Percentiles rank a stretch among this genome's conserved stretches.
Evolutionary conservation across 2,797 vertebrate genomes (phyloP).

Genomic region (Rhinoraja longicauda): DNA sequence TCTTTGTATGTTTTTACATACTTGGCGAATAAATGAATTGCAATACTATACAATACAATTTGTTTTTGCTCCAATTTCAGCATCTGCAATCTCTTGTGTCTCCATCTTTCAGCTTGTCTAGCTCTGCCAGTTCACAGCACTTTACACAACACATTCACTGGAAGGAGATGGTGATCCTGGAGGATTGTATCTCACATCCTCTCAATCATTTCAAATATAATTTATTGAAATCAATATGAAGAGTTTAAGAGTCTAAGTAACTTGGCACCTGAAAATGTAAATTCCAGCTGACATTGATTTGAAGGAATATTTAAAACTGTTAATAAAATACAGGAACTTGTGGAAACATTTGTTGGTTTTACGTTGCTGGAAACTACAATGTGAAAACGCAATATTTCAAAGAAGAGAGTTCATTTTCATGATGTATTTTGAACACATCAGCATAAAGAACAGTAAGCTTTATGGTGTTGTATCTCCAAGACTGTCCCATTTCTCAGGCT

Average conservation of each 20-base stretch:
- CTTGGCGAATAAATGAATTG: no score
- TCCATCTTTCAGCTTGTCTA: no score
- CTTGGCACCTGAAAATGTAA: background rate
- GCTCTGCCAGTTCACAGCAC: background rate
- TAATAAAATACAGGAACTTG: background rate
- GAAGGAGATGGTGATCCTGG: background rate
- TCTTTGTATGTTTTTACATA: no score
- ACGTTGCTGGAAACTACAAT: background rate
- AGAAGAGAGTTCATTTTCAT: no score
- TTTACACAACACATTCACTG: background rate
- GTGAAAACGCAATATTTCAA: background rate
- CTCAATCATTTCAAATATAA: background rate
- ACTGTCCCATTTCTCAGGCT: background rate
- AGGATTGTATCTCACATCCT: background rate
- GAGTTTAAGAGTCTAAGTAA: background rate
- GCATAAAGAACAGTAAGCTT: background rate
- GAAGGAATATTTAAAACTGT: background rate
- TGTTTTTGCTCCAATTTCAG: no score
- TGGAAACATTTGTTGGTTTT: background rate
- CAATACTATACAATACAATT: no score
- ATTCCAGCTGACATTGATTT: background rate
- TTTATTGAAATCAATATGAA: background rate
- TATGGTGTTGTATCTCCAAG: background rate
- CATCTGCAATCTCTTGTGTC: no score
- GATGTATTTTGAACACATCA: background rate